Percentiles rank a stretch among this genome's conserved stretches.
phyloP scores from a whole-genome alignment of 2,888 invertebrate species.

The Diplolepis rosae region DNA sequence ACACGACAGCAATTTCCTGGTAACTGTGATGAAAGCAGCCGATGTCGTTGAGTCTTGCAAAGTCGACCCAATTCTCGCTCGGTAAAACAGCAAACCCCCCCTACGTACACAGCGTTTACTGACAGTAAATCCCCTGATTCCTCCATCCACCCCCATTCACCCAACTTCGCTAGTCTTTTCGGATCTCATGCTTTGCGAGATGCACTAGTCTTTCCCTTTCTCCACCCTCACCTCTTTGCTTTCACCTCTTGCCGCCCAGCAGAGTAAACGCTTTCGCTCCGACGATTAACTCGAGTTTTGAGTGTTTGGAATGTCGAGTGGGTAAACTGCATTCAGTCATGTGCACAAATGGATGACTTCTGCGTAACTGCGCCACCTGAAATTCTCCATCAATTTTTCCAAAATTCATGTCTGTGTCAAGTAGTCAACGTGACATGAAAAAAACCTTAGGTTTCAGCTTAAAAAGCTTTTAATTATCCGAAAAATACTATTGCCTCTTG shows the following conservation, averaged over 20 bases:
- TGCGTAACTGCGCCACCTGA: slow-evolving; percentile 46
- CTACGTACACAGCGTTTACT: slow-evolving; percentile 56
- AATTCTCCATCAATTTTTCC: slow-evolving; percentile 29
- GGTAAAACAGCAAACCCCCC: slow-evolving; percentile 62
- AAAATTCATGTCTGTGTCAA: neutral
- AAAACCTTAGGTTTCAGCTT: too few relatives aligned
- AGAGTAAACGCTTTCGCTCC: slow-evolving; percentile 60
- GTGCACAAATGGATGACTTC: slow-evolving; percentile 55
- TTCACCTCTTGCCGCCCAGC: slow-evolving; percentile 32
- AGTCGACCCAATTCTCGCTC: slow-evolving; percentile 55
- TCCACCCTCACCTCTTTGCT: slow-evolving; percentile 37
- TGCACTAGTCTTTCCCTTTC: slow-evolving; percentile 24
- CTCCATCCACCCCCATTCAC: slow-evolving; percentile 35
- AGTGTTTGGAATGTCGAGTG: slow-evolving; percentile 64
- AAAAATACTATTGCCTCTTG: too few relatives aligned
- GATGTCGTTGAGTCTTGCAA: slow-evolving; percentile 17
- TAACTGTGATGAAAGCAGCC: neutral
- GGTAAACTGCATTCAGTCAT: slow-evolving; percentile 62
- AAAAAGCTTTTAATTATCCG: too few relatives aligned
- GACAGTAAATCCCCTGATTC: slow-evolving; percentile 55
- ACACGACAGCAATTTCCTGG: slow-evolving; percentile 3
- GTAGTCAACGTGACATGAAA: neutral
- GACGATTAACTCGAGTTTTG: slow-evolving; percentile 66
- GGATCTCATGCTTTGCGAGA: neutral
- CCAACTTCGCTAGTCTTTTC: slow-evolving; percentile 39